Conservation (phyloP, 2,888 invertebrate genomes). For the Norana najaformis region DNA sequence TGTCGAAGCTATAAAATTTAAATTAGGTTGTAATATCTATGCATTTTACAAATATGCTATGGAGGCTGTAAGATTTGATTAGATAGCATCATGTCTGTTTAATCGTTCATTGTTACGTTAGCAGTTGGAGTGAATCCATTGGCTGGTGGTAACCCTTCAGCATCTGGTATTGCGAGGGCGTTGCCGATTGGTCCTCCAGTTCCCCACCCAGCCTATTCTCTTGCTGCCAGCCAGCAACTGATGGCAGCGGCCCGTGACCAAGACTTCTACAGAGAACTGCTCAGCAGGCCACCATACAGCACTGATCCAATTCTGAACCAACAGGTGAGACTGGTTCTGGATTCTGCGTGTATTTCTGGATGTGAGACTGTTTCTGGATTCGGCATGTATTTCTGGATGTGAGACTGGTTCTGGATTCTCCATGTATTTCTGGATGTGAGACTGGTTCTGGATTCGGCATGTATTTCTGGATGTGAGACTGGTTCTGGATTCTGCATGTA, state of each 20-base stretch:
- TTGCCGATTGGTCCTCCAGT: constrained; percentile 18
- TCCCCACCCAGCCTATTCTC: constrained; percentile 23
- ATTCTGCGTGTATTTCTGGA: background rate
- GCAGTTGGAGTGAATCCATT: constrained; percentile 15
- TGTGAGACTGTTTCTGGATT: no score
- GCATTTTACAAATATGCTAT: background rate
- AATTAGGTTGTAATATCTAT: background rate
- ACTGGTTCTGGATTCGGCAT: no score
- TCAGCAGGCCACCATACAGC: constrained; percentile 77
- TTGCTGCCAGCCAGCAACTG: constrained; percentile 53
- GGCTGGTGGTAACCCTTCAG: constrained; percentile 15
- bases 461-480: no score
- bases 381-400: no score
- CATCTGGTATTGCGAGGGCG: background rate
- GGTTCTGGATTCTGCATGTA: no score
- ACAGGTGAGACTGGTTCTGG: constrained; percentile 63
- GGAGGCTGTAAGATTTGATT: background rate
- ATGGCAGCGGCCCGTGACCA: constrained; percentile 50
- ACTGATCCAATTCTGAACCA: constrained; percentile 78
- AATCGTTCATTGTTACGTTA: background rate
- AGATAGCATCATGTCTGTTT: background rate
- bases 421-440: no score
- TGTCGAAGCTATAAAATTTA: background rate
- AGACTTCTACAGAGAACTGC: constrained; percentile 64
- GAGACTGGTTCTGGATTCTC: no score